Base-by-base conservation (phyloP, 1,140 invertebrate species). In the Camponotus floridanus region DNA sequence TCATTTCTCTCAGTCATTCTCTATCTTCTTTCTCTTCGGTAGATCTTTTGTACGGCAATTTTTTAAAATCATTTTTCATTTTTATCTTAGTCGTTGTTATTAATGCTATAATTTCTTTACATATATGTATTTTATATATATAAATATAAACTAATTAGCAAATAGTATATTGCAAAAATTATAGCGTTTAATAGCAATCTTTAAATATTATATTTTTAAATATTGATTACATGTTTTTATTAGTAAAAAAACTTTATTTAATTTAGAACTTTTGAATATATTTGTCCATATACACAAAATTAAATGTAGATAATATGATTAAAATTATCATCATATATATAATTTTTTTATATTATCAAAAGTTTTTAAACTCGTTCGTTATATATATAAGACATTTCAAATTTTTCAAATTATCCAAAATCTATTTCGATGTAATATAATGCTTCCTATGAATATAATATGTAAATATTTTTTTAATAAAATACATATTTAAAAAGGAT, bases 1-100 rank as follows among this genome's bases (percentile, higher is more conserved):
- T 91, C 86, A 88, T 85, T 67, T 79, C 26, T 26, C 26, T 26
- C 73, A 68, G 59, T 31, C 57, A 64, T 85, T 88, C 45, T 51
- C 5, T 51, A 6, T 51, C 5, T 70, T 70, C 31, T 73, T 59
- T 51, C 59, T 59, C 15, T 31, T 55, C n/a, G 18, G 21, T 13
- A 55, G 18, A 21, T 74, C 39, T 39, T 3, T 15, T 59, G n/a
- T 48, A 57, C n/a, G 3, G 3, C 0, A 36, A 39, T 15, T 18
- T 11, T 7, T 42, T 2, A 8, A 61, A 61, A 39, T 15, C 15
- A 13, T 61, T 61, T 8, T 61, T 51, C 11, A 15, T 18, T 61
- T 18, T 76, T 26, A 26, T 8, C 33, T 51, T 71, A 33, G 6
- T 3, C 7, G 9, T 33, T 71, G 51, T 9, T 71, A 55, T 3